Evolutionary conservation across 1,140 invertebrate genomes (phyloP), one percentile per base, ranked within the genome.

Genomic region (Aphis gossypii): DNA sequence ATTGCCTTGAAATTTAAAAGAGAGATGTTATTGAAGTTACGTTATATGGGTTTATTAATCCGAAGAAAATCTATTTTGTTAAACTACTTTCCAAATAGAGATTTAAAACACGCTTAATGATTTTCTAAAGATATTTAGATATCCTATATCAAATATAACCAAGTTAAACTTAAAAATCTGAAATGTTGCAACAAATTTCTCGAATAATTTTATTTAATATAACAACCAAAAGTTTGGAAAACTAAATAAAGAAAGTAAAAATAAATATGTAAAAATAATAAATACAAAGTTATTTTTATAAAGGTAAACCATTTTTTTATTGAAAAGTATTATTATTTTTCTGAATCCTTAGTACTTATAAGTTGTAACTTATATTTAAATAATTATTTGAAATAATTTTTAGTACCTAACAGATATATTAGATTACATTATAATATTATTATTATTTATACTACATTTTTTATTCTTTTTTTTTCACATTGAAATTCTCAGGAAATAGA

Each of bases 111-210:
- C 11, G 54, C n/a, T 35, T 9, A 48, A 88, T 18, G 46, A 54
- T 88, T 88, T 88, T 51, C 86, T 88, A 51, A 88, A 88, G 6
- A 54, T 88, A 48, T 68, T n/a, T n/a, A 68, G 25, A 68, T 68
- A 68, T 68, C 2, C 3, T 11, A 68, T 68, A 68, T n/a, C 25
- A 68, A 25, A 56, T 56, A 56, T 2, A 56, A 8, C 6, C 4
- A 68, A 68, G 60, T 68, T 30, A 60, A 2, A 60, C 25, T 60
- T 14, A 30, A 60, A 30, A 30, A 68, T 68, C 11, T 30, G 14
- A 68, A 68, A 14, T 68, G 30, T 68, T 30, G 8, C 30, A 4
- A 68, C 30, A 68, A 30, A 11, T 30, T 4, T 68, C 11, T 38
- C 38, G 38, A 30, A 68, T 60, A 30, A 60, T 60, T 60, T 9